Conservation (phyloP, 2,113 vertebrate genomes). For the Muntiacus muntjak region DNA sequence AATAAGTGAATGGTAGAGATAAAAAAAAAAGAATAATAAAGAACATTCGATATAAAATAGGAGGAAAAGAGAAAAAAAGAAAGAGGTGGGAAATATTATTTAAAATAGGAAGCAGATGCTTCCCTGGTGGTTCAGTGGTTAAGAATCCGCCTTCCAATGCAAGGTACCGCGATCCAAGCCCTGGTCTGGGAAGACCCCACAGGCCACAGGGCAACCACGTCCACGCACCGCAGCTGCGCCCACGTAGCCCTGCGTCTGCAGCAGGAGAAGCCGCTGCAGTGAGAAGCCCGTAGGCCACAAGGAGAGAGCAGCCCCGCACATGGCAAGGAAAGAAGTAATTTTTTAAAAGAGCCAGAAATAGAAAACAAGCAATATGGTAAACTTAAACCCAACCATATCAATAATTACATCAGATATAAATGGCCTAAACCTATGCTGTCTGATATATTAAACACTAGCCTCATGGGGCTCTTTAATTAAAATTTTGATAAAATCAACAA, state of each 20-base stretch:
- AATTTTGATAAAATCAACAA: neutral
- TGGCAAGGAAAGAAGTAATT: fast-evolving
- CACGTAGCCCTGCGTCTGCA: fast-evolving
- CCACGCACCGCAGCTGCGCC: fast-evolving
- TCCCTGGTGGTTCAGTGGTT: neutral
- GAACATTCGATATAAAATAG: neutral
- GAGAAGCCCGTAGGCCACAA: fast-evolving
- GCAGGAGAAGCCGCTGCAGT: neutral
- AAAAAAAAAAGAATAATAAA: neutral
- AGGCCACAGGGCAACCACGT: neutral
- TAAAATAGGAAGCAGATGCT: neutral
- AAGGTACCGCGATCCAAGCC: neutral
- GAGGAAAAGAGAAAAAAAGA: neutral
- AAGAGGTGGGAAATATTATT: neutral
- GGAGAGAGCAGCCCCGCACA: fast-evolving
- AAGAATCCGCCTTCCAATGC: neutral
- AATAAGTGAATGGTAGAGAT: neutral
- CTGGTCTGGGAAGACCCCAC: neutral
- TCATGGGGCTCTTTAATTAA: neutral
- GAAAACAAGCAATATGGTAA: neutral
- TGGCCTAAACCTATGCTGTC: neutral
- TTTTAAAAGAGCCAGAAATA: neutral
- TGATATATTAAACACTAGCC: neutral
- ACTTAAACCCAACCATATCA: neutral
- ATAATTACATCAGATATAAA: neutral